Base-by-base conservation (phyloP, 2,113 vertebrate genomes). In the Vombatus ursinus region DNA sequence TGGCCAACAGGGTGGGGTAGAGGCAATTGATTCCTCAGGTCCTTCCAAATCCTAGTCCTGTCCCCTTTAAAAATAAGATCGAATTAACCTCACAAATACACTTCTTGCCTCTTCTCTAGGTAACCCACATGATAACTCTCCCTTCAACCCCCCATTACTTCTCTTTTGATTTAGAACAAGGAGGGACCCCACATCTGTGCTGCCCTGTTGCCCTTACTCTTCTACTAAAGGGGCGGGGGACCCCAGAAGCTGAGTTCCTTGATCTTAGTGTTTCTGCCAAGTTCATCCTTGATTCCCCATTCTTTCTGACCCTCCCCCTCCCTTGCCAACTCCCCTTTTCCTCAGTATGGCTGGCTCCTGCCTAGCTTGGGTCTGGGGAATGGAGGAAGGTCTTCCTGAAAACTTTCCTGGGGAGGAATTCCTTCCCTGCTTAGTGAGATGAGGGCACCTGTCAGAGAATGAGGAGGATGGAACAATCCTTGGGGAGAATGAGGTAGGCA, bases 391-490 rank as follows among this genome's bases (percentile, higher is more conserved):
- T 68, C 57, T 68, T 61, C 54, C 26, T 11, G 12, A 37, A 68
- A 68, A 61, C 10, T 28, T 31, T 68, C 0, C 57, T 68, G 23
- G 57, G 31, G 2, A 68, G 28, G 3, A 68, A 37, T 68, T 37
- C 57, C 8, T 37, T 68, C 31, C 61, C 68, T 77, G 4, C 14
- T 77, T n/a, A 77, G 26, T 61, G 57, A 61, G 16, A n/a, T 77
- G 68, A 22, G 37, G 6, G 16, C 37, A n/a, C 3, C 11, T 68
- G 1, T 37, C 31, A 31, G 61, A 68, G 31, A 37, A n/a, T 77
- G 37, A 77, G 1, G 37, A n/a, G 6, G 3, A 2, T 4, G 37
- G 31, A 0, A 61, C 28, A 61, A 9, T 31, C 8, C 0, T 9
- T 31, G 28, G 57, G 57, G 28, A 11, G 26, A 9, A 10, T 26